Base-by-base conservation (phyloP, 23 tunicate genomes). In the Phallusia fumigata region DNA sequence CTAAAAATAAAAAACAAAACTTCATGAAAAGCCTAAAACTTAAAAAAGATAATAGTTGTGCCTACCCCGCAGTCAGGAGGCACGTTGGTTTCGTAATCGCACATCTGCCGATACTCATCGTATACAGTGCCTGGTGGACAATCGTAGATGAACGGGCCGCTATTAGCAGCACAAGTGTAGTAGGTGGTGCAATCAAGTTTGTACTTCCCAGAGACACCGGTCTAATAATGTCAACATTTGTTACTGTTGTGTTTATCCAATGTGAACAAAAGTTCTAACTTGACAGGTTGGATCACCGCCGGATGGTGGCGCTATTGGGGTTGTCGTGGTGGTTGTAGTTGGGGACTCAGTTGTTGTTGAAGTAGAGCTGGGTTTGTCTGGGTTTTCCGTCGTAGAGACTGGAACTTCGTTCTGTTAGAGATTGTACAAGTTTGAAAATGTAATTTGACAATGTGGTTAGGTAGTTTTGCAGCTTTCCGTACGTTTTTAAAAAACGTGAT, bases 31-130 rank as follows among this genome's bases (percentile, higher is more conserved):
- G n/a, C n/a, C 8, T 40, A 40, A 40, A 40, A 40, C 47, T 10
- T 40, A 40, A 40, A 40, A 10, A 3, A 40, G 47, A 40, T 40
- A 40, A 40, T 40, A 10, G 47, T 10, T 6, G 19, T 69, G 32
- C 86, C 76, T 52, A 84, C 88, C 83, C 92, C 92, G 52, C 92
- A 88, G 0, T 75, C 72, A 2, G 92, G 92, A 3, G 83, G 83
- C 11, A 85, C 86, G 78, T 86, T 90, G 83, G 77, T 73, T 24
- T 76, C 65, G 53, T 82, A 65, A 64, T 90, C 95, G 65, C 95
- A 90, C 13, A 73, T 82, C 28, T 77, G 15, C n/a, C 89, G 76
- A 15, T 19, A 32, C 53, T 81, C 83, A 79, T 90, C 85, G 65
- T 35, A 90, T 10, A 75, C 81, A 2, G 89, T 82, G 26, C 83